Evolutionary conservation across 1,140 invertebrate species (phyloP).

Genomic region (Sarcophaga peregrina): DNA sequence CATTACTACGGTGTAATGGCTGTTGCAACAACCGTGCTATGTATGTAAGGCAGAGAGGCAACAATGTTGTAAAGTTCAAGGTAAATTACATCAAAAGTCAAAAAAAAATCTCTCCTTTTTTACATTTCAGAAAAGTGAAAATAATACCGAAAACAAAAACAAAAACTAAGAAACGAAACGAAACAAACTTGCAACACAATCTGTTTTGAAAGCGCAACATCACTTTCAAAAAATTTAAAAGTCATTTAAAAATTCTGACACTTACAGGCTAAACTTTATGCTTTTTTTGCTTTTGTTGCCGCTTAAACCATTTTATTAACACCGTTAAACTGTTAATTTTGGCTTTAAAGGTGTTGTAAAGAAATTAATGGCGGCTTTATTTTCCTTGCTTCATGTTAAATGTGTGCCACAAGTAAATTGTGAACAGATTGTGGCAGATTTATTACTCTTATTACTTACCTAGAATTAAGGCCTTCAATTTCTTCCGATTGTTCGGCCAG

Average conservation of each 20-base stretch:
- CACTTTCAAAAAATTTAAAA: constrained; percentile 4
- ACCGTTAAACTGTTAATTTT: too few species aligned
- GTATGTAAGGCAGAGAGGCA: not conserved
- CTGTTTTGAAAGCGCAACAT: not conserved
- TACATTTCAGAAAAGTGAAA: constrained; percentile 32
- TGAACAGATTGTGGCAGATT: not conserved
- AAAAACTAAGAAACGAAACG: constrained; percentile 35
- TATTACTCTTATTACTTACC: constrained; percentile 75
- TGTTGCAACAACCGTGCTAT: too few species aligned
- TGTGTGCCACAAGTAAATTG: not conserved
- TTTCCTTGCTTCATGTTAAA: too few species aligned
- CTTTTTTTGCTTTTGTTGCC: too few species aligned
- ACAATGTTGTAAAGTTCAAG: constrained; percentile 40
- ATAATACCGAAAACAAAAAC: not conserved
- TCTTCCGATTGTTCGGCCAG: constrained; percentile 96
- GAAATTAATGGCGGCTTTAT: too few species aligned
- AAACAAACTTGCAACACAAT: not conserved
- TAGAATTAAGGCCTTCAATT: constrained; percentile 92
- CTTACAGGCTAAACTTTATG: too few species aligned
- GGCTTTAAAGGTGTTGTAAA: too few species aligned
- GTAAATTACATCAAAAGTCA: constrained; percentile 41
- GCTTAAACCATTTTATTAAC: not conserved
- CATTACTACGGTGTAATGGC: too few species aligned
- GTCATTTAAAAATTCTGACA: not conserved
- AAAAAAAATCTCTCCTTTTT: not conserved